A percentile compares a stretch with the other conserved stretches of the same genome.
Conservation (phyloP, 2,888 invertebrate species). For the Agonopterix arenella region DNA sequence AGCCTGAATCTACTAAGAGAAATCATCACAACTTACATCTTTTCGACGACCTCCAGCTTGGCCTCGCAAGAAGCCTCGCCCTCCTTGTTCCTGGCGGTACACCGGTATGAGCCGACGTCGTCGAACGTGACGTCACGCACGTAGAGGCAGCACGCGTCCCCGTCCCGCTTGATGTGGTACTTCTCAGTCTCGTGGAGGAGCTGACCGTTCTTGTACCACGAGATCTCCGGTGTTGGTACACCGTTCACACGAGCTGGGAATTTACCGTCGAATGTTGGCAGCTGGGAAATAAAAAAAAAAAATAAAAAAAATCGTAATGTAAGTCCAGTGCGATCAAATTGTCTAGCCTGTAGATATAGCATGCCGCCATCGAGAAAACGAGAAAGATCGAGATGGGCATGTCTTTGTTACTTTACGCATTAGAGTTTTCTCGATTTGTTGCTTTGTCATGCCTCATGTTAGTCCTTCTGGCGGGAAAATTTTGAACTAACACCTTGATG, state of each 20-base stretch:
- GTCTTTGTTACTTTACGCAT: too few species aligned
- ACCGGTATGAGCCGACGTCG: constrained; percentile 87
- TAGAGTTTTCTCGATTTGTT: too few species aligned
- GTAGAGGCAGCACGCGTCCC: constrained; percentile 86
- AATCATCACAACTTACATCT: constrained; percentile 79
- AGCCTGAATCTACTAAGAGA: too few species aligned
- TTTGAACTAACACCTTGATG: too few species aligned
- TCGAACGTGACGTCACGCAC: constrained; percentile 80
- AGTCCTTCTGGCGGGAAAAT: too few species aligned
- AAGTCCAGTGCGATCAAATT: too few species aligned
- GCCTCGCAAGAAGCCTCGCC: constrained; percentile 88
- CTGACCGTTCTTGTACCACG: constrained; percentile 91
- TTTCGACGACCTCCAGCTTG: constrained; percentile 85
- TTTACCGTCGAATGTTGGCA: constrained; percentile 87
- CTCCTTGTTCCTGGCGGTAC: constrained; percentile 87
- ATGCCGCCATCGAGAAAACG: too few species aligned
- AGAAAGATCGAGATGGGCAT: too few species aligned
- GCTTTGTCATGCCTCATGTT: too few species aligned
- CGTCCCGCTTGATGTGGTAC: constrained; percentile 85
- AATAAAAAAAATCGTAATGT: not conserved
- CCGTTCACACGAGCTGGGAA: constrained; percentile 89
- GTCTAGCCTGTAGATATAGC: too few species aligned
- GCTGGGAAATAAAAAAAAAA: constrained; percentile 39
- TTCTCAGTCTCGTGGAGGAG: constrained; percentile 83
- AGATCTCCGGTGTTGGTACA: constrained; percentile 88